A percentile compares a stretch with the other conserved stretches of the same genome.
These are phyloP conservation scores for Aplochiton taeniatus DNA, from an alignment of 2,797 vertebrate species.

Conservation along the genomic window DNA sequence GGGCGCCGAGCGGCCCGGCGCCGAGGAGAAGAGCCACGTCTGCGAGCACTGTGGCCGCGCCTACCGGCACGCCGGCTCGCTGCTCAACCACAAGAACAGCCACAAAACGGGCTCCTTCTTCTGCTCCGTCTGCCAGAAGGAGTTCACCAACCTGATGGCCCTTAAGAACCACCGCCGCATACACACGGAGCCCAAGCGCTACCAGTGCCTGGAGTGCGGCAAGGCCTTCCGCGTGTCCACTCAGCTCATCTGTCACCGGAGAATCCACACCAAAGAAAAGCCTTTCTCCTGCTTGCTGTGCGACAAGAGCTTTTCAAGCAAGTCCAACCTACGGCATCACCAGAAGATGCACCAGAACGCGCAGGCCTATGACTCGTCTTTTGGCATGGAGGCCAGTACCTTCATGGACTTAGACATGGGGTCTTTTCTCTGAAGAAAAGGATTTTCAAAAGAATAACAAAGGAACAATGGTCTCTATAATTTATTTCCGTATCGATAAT, in stretches of 20 bases:
- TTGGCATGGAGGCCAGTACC: conserved; percentile 66
- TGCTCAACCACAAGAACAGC: conserved; percentile 93
- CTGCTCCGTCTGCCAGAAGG: conserved; percentile 81
- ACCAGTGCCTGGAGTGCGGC: conserved; percentile 85
- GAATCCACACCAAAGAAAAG: conserved; percentile 88
- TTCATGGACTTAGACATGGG: conserved; percentile 79
- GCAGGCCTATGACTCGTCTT: conserved; percentile 66
- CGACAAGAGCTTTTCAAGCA: conserved; percentile 81
- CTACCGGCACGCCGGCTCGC: conserved; percentile 89
- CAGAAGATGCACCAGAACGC: conserved; percentile 79
- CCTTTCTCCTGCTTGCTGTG: conserved; percentile 78
- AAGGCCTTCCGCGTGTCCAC: conserved; percentile 84
- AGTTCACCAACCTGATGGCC: conserved; percentile 84
- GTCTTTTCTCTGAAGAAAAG: conserved; percentile 69
- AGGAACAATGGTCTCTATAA: conserved; percentile 16
- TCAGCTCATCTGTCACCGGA: conserved; percentile 86
- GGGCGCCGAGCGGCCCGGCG: conserved; percentile 19
- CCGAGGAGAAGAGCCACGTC: conserved; percentile 79
- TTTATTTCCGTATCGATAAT: conserved; percentile 64
- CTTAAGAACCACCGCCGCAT: conserved; percentile 89
- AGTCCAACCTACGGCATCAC: conserved; percentile 82
- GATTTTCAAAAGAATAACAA: conserved; percentile 13
- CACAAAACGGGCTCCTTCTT: conserved; percentile 88
- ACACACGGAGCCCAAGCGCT: conserved; percentile 85
- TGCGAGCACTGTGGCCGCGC: conserved; percentile 89